A percentile compares a stretch with the other conserved stretches of the same genome.
Conservation (phyloP, 2,113 vertebrate genomes). For the Chlorodrepanis virens region DNA sequence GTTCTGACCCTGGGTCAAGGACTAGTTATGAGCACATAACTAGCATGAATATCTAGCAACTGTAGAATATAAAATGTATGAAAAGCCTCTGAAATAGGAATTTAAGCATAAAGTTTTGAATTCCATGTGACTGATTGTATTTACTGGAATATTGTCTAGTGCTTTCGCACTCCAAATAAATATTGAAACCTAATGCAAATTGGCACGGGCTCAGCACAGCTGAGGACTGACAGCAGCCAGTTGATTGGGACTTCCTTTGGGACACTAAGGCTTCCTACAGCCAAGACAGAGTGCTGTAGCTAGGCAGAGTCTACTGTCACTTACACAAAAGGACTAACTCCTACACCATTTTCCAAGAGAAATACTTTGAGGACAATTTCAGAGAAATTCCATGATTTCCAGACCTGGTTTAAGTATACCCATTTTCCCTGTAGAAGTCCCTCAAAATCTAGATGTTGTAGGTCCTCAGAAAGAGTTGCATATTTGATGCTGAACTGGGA, state of each 20-base stretch:
- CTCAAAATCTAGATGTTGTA: not conserved
- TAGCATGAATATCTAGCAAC: not conserved
- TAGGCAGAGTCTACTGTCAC: not conserved
- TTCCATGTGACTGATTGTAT: not conserved
- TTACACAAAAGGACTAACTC: not conserved
- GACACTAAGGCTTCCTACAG: not conserved
- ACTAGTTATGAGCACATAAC: not conserved
- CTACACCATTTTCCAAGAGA: not conserved
- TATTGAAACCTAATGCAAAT: not conserved
- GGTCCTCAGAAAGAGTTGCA: not conserved
- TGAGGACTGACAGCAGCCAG: not conserved
- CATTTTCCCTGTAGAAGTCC: not conserved
- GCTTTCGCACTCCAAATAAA: not conserved
- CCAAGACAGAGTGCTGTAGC: not conserved
- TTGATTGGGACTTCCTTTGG: not conserved
- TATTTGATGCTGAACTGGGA: not conserved
- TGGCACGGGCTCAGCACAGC: not conserved
- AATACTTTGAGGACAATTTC: not conserved
- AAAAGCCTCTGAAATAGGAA: not conserved
- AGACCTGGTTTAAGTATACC: not conserved
- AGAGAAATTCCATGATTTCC: not conserved
- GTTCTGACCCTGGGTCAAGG: not conserved
- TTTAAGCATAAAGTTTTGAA: not conserved
- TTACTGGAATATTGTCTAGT: not conserved
- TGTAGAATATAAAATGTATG: not conserved